Conservation (phyloP, 1,140 invertebrate genomes). For the Battus philenor region DNA sequence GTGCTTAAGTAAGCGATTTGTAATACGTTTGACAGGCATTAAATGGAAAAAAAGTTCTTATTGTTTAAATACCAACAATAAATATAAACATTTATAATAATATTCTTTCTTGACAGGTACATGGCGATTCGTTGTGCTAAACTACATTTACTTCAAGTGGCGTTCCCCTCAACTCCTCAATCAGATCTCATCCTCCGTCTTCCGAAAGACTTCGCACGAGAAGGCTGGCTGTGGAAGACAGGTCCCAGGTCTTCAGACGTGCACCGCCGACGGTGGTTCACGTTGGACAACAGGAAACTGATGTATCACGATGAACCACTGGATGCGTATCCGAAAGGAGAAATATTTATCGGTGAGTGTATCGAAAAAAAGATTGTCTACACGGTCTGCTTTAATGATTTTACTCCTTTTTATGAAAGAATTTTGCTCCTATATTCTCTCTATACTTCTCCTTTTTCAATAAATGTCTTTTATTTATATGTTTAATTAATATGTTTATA, state of each 20-base stretch:
- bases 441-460: not conserved
- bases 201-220: conserved; percentile 87
- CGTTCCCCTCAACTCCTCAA: conserved; percentile 87
- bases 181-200: conserved; percentile 85
- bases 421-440: not conserved
- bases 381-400: too few relatives aligned
- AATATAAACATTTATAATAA: too few relatives aligned
- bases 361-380: too few relatives aligned
- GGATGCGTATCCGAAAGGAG: conserved; percentile 92
- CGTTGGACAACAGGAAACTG: conserved; percentile 90
- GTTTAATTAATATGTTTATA: too few relatives aligned
- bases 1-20: too few relatives aligned
- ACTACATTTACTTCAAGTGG: conserved; percentile 87
- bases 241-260: conserved; percentile 87
- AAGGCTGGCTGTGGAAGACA: conserved; percentile 94
- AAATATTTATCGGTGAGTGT: conserved; percentile 87
- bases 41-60: too few relatives aligned
- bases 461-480: too few relatives aligned
- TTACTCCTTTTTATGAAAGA: not conserved
- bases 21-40: too few relatives aligned
- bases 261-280: conserved; percentile 92
- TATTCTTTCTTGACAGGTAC: conserved; percentile 88
- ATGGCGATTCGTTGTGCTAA: conserved; percentile 91
- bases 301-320: conserved; percentile 93
- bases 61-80: too few relatives aligned